Evolutionary conservation across 2,888 invertebrate species (phyloP).

Genomic region (Podabrus alpinus): DNA sequence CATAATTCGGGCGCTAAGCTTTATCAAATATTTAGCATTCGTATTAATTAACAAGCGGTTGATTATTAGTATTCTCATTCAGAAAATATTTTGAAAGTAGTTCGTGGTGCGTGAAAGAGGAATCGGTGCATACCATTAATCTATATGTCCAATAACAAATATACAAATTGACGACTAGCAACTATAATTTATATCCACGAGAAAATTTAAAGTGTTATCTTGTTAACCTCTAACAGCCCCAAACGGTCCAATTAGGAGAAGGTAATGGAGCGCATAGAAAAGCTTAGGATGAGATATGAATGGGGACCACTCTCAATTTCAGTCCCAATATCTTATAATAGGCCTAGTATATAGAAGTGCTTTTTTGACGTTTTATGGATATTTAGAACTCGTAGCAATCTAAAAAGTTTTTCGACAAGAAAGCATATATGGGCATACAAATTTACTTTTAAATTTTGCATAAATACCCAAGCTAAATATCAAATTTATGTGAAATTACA

Average conservation of each 20-base stretch:
- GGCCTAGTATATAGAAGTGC: slow-evolving; percentile 35
- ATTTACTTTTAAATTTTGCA: slow-evolving; percentile 12
- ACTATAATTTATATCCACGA: slow-evolving; percentile 29
- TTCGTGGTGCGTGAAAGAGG: neutral
- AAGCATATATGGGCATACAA: slow-evolving; percentile 8
- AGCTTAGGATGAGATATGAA: slow-evolving; percentile 42
- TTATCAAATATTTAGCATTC: neutral
- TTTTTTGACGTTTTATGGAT: slow-evolving; percentile 43
- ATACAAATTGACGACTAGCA: slow-evolving; percentile 16
- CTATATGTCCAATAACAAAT: slow-evolving; percentile 1
- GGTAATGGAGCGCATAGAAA: slow-evolving; percentile 45
- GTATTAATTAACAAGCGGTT: neutral
- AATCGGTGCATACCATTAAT: neutral
- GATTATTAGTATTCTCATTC: neutral
- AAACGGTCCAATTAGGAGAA: slow-evolving; percentile 48
- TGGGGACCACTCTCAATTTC: slow-evolving; percentile 38
- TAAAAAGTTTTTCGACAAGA: slow-evolving; percentile 15
- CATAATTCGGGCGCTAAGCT: neutral
- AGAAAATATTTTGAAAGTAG: neutral
- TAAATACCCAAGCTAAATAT: slow-evolving; percentile 18
- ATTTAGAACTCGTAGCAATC: slow-evolving; percentile 36
- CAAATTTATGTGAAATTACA: slow-evolving; percentile 19
- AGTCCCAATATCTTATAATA: slow-evolving; percentile 47
- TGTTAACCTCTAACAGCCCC: slow-evolving; percentile 47
- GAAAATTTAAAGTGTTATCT: slow-evolving; percentile 47